Base-by-base conservation (phyloP, 1,140 invertebrate genomes). In the Cydia amplana region DNA sequence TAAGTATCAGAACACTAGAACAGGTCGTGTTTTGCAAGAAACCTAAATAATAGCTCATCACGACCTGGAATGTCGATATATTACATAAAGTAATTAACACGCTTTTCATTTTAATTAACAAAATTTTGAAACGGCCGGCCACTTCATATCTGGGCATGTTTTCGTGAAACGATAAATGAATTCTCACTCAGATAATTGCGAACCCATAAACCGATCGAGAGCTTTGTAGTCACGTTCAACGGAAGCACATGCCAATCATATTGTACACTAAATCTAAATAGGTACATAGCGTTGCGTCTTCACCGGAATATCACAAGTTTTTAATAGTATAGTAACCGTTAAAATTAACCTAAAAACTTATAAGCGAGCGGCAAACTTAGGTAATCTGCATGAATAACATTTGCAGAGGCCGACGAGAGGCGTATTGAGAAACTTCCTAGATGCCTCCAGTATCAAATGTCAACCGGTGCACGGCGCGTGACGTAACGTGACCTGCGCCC, bases 341-440 rank as follows among this genome's bases (percentile, higher is more conserved):
- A 36, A 67, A 67, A 67, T 67, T 67, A 36, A 70, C 65, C 36
- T 70, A 40, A 70, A 70, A 70, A 36, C 6, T 65, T 65, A 70
- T 36, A 36, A 70, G 65, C 65, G 36, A 70, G 32, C 65, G 28
- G n/a, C 65, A 18, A 70, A 70, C 65, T 70, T 70, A 70, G 65
- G 65, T 70, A 70, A 70, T 70, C 65, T 70, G 65, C 32, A 70
- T 70, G 65, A 70, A 70, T 70, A 70, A 70, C 65, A 70, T 70
- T 70, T 70, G 28, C 28, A 40, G 55, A 60, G 55, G 55, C 55
- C 55, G 2, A 36, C 65, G 65, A 70, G 65, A 70, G 32, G 65
- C 16, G 65, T 32, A 70, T 70, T 70, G 65, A 14, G 65, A 70
- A 70, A 70, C 65, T 70, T 70, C 65, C 65, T 70, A 70, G 65